phyloP scores from a whole-genome alignment of 1,140 invertebrate genomes.

The Ceratosolen fusciceps region DNA sequence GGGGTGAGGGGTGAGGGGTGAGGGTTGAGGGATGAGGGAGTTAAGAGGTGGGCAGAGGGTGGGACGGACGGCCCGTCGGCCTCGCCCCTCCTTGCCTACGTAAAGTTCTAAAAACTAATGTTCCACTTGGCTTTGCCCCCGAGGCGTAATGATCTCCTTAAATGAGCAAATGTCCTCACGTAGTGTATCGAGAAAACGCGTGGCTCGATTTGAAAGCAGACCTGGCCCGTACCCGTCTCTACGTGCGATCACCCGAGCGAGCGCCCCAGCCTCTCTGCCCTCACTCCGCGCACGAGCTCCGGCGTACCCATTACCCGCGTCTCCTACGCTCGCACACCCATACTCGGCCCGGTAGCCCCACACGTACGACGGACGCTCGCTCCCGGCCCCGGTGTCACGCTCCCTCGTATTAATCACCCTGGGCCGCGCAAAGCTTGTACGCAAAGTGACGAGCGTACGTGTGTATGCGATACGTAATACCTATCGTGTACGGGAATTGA shows the following conservation, averaged over 20 bases:
- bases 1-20: too few species aligned
- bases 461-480: neutral
- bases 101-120: slow-evolving; percentile 23
- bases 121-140: neutral
- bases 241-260: too few species aligned
- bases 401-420: neutral
- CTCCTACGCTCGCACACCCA: neutral
- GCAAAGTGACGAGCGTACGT: neutral
- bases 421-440: neutral
- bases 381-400: slow-evolving; percentile 1
- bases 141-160: slow-evolving; percentile 28
- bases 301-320: neutral
- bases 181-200: slow-evolving; percentile 21
- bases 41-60: neutral
- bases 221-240: neutral
- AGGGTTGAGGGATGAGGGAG: too few species aligned
- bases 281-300: neutral
- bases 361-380: neutral
- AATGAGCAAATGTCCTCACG: slow-evolving; percentile 28
- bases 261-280: neutral
- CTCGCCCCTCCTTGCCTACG: neutral
- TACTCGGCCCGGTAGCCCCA: too few species aligned
- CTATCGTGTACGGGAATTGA: neutral
- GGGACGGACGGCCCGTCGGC: too few species aligned
- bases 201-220: slow-evolving; percentile 20